A percentile compares a stretch with the other conserved stretches of the same genome.
These are phyloP conservation scores for Protobothrops mucrosquamatus DNA, from an alignment of 2,113 vertebrate species.

Conservation along the genomic window DNA sequence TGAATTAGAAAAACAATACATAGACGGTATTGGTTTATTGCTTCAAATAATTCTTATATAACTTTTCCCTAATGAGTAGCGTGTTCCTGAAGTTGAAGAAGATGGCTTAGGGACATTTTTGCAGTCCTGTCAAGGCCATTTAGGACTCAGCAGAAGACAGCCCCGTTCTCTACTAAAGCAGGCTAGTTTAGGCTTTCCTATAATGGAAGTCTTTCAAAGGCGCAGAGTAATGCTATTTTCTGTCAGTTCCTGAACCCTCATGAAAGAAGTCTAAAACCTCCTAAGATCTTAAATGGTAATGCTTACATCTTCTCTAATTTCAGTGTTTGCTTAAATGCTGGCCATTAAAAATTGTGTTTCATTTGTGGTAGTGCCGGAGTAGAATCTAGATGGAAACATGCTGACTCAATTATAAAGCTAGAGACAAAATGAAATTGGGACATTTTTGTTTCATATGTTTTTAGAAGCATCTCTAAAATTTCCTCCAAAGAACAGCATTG, in stretches of 20 bases:
- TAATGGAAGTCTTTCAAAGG: neutral
- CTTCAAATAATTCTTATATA: neutral
- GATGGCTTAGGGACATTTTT: neutral
- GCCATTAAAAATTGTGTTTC: neutral
- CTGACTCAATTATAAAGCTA: neutral
- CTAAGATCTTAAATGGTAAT: neutral
- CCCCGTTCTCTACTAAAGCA: neutral
- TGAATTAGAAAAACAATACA: neutral
- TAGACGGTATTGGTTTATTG: neutral
- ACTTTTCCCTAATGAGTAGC: neutral
- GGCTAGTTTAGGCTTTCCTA: neutral
- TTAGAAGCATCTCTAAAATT: neutral
- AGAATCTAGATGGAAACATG: neutral
- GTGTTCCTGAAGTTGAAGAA: neutral
- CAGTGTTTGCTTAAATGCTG: neutral
- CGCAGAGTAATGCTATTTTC: neutral
- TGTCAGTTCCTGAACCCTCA: neutral
- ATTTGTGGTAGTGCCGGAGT: neutral
- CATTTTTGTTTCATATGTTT: neutral
- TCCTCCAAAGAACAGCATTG: neutral
- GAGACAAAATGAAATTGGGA: neutral
- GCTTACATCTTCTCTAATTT: neutral
- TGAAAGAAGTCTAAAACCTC: neutral
- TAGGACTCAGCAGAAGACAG: neutral
- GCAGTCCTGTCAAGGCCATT: neutral